Percentiles rank a stretch among this genome's conserved stretches.
Evolutionary conservation across 2,888 invertebrate genomes (phyloP).

Genomic region (Polydrusus pterygomalis): DNA sequence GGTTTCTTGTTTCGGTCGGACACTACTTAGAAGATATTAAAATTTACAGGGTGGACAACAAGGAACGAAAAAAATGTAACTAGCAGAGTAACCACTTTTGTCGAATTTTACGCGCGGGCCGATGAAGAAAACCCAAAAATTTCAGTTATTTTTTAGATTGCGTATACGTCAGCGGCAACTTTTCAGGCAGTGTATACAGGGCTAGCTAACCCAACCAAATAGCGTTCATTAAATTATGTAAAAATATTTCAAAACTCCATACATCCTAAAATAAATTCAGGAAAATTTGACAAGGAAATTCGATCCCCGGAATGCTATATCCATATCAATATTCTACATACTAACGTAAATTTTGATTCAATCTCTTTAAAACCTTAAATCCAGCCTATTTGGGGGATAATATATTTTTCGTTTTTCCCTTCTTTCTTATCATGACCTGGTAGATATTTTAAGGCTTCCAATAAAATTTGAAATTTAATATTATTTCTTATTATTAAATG

Average conservation of each 20-base stretch:
- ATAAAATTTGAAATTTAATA: constrained; percentile 23
- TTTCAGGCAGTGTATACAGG: too few relatives aligned
- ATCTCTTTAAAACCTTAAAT: constrained; percentile 39
- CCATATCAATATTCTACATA: constrained; percentile 38
- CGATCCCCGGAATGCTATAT: constrained; percentile 24
- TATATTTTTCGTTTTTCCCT: constrained; percentile 22
- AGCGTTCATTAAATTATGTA: constrained; percentile 9
- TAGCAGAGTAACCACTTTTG: too few relatives aligned
- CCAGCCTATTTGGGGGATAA: constrained; percentile 36
- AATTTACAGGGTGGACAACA: too few relatives aligned
- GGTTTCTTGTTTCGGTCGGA: too few relatives aligned
- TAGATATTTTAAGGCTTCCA: constrained; percentile 19
- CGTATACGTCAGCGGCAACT: too few relatives aligned
- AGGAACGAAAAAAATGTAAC: too few relatives aligned
- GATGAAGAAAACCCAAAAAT: too few relatives aligned
- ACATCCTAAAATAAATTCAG: constrained; percentile 19
- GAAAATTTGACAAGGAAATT: constrained; percentile 25
- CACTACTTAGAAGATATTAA: too few relatives aligned
- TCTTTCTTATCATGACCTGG: constrained; percentile 22
- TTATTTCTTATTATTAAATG: background rate
- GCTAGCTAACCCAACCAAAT: background rate
- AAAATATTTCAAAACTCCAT: constrained; percentile 12
- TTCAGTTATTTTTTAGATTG: too few relatives aligned
- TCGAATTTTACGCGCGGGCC: too few relatives aligned
- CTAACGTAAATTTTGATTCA: constrained; percentile 36